Conservation (phyloP, 1,140 invertebrate genomes). For the Eurytemora carolleeae region DNA sequence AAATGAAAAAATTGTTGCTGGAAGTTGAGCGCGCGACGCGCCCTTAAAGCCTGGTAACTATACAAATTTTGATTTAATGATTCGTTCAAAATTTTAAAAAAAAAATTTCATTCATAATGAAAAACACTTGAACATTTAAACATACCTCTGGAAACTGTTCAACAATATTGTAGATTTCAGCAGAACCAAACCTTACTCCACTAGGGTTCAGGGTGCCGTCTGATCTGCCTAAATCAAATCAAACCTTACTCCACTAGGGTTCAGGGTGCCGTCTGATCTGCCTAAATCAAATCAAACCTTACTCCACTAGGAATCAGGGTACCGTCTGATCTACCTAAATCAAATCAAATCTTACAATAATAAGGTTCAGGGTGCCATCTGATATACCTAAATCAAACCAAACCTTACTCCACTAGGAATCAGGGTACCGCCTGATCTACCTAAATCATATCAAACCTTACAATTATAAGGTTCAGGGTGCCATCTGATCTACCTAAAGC, state of each 20-base stretch:
- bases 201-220: conserved; percentile 41
- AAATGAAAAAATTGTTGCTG: no score
- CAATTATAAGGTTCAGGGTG: conserved; percentile 40
- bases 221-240: conserved; percentile 36
- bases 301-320: conserved; percentile 42
- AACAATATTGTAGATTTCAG: conserved; percentile 40
- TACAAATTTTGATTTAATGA: background rate
- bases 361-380: conserved; percentile 41
- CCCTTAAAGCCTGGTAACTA: no score
- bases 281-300: conserved; percentile 39
- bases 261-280: conserved; percentile 36
- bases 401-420: conserved; percentile 41
- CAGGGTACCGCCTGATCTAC: conserved; percentile 36
- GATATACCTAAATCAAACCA: conserved; percentile 34
- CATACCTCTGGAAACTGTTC: conserved; percentile 11
- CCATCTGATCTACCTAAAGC: conserved; percentile 36
- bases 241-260: conserved; percentile 40
- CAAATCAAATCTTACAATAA: conserved; percentile 40
- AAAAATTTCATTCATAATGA: background rate
- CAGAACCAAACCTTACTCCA: conserved; percentile 39
- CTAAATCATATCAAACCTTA: conserved; percentile 40
- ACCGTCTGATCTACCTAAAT: conserved; percentile 37
- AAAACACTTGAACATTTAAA: no score
- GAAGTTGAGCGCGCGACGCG: no score
- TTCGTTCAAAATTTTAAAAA: background rate